Conservation (phyloP, 2,888 invertebrate genomes). For the Pristionchus arcanus region DNA sequence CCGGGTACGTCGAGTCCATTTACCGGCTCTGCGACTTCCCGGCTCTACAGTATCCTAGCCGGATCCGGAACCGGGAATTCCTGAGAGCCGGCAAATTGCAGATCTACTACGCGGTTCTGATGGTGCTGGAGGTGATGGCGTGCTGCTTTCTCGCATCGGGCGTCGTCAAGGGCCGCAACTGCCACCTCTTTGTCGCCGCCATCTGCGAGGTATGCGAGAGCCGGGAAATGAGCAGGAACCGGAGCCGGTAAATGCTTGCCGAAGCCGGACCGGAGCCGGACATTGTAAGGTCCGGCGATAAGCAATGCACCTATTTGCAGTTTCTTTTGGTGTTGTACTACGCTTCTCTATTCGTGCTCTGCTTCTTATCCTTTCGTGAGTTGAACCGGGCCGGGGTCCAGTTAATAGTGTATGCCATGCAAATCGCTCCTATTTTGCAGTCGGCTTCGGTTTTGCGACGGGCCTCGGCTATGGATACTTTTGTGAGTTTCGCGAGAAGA, state of each 20-base stretch:
- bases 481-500: background rate
- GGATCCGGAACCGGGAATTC: too few relatives aligned
- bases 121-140: background rate
- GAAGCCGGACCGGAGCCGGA: background rate
- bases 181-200: background rate
- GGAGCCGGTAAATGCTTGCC: background rate
- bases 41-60: background rate
- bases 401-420: background rate
- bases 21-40: background rate
- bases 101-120: background rate
- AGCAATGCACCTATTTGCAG: background rate
- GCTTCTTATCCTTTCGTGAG: background rate
- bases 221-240: background rate
- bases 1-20: background rate
- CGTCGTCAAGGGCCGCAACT: background rate
- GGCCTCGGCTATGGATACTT: background rate
- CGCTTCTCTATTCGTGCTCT: background rate
- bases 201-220: background rate
- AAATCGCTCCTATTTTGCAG: background rate
- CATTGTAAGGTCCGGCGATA: background rate
- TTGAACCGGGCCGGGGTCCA: background rate
- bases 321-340: background rate
- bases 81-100: background rate
- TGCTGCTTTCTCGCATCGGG: conserved; percentile 8
- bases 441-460: background rate